A percentile compares a stretch with the other conserved stretches of the same genome.
These are phyloP conservation scores for Halictus rubicundus DNA, from an alignment of 1,140 invertebrate species.

Conservation along the genomic window DNA sequence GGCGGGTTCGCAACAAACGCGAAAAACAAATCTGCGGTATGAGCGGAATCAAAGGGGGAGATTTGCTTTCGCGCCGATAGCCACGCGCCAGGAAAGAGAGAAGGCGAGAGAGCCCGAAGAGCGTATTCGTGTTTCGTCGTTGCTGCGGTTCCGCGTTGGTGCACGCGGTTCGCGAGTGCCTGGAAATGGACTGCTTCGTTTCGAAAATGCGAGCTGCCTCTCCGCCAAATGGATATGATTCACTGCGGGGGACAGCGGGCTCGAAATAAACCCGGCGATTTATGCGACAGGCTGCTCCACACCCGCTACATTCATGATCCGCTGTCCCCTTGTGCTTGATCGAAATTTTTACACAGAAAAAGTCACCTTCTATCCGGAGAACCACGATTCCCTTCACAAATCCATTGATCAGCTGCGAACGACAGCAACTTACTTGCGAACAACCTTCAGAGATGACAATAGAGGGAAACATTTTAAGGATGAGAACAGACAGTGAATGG, in stretches of 20 bases:
- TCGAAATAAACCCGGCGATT: constrained; percentile 13
- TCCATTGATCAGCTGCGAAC: no score
- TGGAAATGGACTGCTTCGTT: constrained; percentile 30
- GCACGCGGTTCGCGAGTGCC: neutral
- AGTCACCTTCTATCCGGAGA: no score
- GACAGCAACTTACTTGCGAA: no score
- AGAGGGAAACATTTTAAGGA: no score
- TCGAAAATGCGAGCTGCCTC: constrained; percentile 15
- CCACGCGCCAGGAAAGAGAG: neutral
- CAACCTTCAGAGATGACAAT: no score
- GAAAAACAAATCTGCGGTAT: neutral
- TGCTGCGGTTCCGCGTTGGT: constrained; percentile 7
- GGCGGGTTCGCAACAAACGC: no score
- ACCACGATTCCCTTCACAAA: no score
- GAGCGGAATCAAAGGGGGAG: neutral
- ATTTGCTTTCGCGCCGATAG: neutral
- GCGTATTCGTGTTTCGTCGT: constrained; percentile 27
- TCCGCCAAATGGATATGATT: constrained; percentile 36
- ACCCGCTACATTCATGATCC: neutral
- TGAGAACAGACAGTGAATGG: no score
- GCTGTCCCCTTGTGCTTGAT: neutral
- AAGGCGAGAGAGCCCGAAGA: neutral
- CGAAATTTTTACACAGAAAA: no score
- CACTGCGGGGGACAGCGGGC: neutral
- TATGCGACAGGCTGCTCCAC: neutral